Evolutionary conservation across 1,140 invertebrate genomes (phyloP).

Genomic region (Aphelenchoides fujianensis): DNA sequence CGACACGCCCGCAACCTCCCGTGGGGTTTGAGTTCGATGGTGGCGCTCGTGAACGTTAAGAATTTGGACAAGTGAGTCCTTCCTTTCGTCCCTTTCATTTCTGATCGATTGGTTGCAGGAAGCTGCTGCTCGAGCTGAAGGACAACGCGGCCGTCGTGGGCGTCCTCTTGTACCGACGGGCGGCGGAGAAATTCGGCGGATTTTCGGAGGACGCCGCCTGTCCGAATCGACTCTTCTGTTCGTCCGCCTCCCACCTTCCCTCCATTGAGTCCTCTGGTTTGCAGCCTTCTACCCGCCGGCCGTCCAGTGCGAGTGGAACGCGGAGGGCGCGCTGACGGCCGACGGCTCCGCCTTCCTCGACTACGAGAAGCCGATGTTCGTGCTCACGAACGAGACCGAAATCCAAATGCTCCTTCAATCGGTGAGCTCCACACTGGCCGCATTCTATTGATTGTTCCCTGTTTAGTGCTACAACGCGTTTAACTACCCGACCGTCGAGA

Average conservation of each 20-base stretch:
- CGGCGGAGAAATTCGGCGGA: background rate
- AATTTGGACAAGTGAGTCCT: conserved; percentile 1
- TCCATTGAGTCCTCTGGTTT: too few species aligned
- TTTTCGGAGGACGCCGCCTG: conserved; percentile 9
- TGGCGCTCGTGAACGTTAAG: conserved; percentile 9
- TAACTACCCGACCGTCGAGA: background rate
- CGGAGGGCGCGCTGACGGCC: background rate
- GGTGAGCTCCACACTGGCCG: background rate
- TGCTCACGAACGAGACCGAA: conserved; percentile 5
- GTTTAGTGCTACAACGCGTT: conserved; percentile 19
- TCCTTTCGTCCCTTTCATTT: background rate
- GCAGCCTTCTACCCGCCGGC: background rate
- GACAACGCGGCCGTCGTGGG: background rate
- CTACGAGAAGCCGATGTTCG: background rate
- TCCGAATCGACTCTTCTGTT: background rate
- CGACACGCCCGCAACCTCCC: background rate
- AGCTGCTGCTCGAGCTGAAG: background rate
- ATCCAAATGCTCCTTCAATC: background rate
- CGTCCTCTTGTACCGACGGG: background rate
- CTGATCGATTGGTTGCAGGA: background rate
- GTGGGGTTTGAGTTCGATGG: background rate
- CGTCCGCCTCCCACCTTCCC: too few species aligned
- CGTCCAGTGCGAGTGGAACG: background rate
- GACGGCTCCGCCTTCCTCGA: background rate
- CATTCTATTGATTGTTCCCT: background rate